A percentile compares a stretch with the other conserved stretches of the same genome.
Conservation (phyloP, 2,797 vertebrate species). For the Sebastes diploproa region DNA sequence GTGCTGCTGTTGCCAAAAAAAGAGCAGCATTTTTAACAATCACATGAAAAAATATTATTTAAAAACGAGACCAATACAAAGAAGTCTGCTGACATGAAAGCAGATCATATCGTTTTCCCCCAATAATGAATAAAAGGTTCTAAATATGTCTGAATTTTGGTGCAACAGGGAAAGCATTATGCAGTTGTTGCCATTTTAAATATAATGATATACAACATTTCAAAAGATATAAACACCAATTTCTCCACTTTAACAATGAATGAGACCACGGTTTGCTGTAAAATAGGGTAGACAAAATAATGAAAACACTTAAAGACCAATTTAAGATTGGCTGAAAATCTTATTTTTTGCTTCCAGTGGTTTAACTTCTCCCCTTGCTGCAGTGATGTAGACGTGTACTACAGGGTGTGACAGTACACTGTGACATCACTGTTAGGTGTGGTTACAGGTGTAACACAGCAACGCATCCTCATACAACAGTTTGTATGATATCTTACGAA, state of each 20-base stretch:
- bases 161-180: neutral
- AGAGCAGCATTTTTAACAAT: neutral
- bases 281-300: neutral
- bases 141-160: neutral
- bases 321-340: neutral
- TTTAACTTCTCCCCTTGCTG: too few relatives aligned
- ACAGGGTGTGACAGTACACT: too few relatives aligned
- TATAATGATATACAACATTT: neutral
- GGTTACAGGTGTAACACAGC: too few relatives aligned
- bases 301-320: neutral
- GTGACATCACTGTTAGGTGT: too few relatives aligned
- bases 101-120: too few relatives aligned
- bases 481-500: too few relatives aligned
- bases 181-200: neutral
- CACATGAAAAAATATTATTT: neutral
- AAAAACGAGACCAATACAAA: neutral
- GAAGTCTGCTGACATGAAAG: neutral
- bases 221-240: neutral
- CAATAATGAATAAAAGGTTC: neutral
- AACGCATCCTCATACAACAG: too few relatives aligned
- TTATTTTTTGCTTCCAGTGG: neutral
- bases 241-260: neutral
- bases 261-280: neutral
- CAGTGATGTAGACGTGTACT: too few relatives aligned
- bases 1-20: neutral